phyloP scores from a whole-genome alignment of 2,888 invertebrate genomes.

The Xanthia togata region DNA sequence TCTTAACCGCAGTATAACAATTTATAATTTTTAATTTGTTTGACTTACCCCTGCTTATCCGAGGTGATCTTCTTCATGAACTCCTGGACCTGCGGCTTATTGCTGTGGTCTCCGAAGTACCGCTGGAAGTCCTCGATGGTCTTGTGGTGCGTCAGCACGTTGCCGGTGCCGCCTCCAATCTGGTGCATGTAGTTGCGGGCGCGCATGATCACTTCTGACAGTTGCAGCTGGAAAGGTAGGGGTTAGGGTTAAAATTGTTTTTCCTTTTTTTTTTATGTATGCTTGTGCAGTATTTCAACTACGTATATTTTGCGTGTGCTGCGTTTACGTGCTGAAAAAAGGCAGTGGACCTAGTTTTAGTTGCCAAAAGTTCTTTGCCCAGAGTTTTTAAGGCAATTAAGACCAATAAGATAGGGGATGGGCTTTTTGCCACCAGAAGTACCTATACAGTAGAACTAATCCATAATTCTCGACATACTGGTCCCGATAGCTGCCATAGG shows the following conservation, averaged over 20 bases:
- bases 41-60: slow-evolving; percentile 96
- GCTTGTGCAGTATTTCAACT: no score
- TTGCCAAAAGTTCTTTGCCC: no score
- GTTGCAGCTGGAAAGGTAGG: slow-evolving; percentile 93
- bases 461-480: no score
- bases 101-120: slow-evolving; percentile 94
- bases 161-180: slow-evolving; percentile 96
- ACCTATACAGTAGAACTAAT: no score
- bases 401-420: no score
- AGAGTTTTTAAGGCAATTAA: no score
- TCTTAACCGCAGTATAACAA: neutral
- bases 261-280: no score
- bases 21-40: slow-evolving; percentile 1
- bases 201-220: slow-evolving; percentile 99
- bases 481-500: no score
- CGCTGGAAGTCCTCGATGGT: slow-evolving; percentile 96
- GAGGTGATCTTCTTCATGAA: slow-evolving; percentile 98
- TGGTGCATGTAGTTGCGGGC: slow-evolving; percentile 98
- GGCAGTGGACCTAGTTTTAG: no score
- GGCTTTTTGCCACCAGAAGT: no score
- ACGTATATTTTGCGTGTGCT: no score
- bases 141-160: slow-evolving; percentile 96
- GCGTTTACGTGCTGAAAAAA: no score
- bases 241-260: neutral
- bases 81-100: slow-evolving; percentile 95